phyloP scores from a whole-genome alignment of 2,113 vertebrate species.

The Bostrychus sinensis region DNA sequence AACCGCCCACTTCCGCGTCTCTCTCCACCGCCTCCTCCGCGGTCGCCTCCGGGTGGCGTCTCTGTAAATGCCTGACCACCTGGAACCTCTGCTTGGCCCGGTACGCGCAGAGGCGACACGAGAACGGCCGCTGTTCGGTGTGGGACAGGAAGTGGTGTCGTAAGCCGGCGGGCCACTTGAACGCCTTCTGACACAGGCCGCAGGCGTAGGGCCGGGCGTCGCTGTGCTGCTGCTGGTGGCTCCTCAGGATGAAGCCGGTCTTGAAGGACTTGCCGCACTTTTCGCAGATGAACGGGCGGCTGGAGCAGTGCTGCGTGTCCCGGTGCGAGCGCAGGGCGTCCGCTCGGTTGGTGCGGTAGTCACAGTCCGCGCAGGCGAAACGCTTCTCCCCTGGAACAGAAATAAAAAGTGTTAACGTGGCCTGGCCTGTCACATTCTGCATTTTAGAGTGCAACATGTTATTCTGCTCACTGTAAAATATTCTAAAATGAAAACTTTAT shows the following conservation, averaged over 20 bases:
- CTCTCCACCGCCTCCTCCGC: conserved; percentile 85
- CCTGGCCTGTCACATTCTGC: no score
- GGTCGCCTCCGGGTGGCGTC: conserved; percentile 82
- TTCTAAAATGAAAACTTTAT: no score
- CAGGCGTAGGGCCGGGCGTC: conserved; percentile 89
- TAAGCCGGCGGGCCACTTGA: conserved; percentile 94
- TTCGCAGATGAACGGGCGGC: conserved; percentile 92
- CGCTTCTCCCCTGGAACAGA: conserved; percentile 87
- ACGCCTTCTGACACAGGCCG: conserved; percentile 85
- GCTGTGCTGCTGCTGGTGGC: conserved; percentile 92
- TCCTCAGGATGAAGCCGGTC: conserved; percentile 92
- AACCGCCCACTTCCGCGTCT: conserved; percentile 75
- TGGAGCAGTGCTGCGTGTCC: conserved; percentile 88
- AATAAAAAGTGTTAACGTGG: not conserved
- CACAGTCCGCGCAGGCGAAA: conserved; percentile 87
- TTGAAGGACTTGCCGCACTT: conserved; percentile 98
- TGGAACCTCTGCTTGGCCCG: conserved; percentile 96
- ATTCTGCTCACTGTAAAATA: no score
- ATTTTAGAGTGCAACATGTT: not conserved
- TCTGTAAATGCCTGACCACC: conserved; percentile 77
- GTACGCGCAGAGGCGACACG: conserved; percentile 91
- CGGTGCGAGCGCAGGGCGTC: conserved; percentile 90
- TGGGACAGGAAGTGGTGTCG: conserved; percentile 95
- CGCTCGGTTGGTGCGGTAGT: conserved; percentile 92
- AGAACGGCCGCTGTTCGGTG: conserved; percentile 91